phyloP scores from a whole-genome alignment of 1,140 invertebrate species.

The Tribolium madens region DNA sequence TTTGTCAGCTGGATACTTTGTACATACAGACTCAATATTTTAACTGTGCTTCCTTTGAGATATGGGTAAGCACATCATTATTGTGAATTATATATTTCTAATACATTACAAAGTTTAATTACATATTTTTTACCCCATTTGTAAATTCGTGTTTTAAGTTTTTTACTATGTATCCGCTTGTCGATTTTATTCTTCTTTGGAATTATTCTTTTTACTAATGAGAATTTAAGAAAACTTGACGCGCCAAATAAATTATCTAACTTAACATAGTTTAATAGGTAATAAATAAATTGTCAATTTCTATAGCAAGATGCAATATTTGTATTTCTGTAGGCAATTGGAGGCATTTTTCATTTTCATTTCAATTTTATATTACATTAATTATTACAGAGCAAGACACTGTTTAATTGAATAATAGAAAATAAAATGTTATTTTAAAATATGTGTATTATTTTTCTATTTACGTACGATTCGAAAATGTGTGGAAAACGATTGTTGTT shows the following conservation, averaged over 20 bases:
- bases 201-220: neutral
- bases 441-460: neutral
- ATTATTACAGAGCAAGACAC: slow-evolving; percentile 53
- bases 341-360: slow-evolving; percentile 6
- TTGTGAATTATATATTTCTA: slow-evolving; percentile 41
- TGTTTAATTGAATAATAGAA: slow-evolving; percentile 57
- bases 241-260: slow-evolving; percentile 24
- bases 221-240: neutral
- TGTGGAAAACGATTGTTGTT: too few species aligned
- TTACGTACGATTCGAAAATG: too few species aligned
- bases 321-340: slow-evolving; percentile 22
- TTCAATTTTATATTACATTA: slow-evolving; percentile 38
- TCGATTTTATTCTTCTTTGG: neutral
- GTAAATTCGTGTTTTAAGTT: neutral
- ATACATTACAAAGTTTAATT: slow-evolving; percentile 32
- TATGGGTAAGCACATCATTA: slow-evolving; percentile 49
- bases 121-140: slow-evolving; percentile 18
- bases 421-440: slow-evolving; percentile 60
- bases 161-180: slow-evolving; percentile 39
- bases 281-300: slow-evolving; percentile 36
- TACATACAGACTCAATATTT: slow-evolving; percentile 44
- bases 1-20: slow-evolving; percentile 48
- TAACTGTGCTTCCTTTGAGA: slow-evolving; percentile 53
- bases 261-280: slow-evolving; percentile 23
- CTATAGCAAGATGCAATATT: slow-evolving; percentile 13